These are phyloP conservation scores for Dicyrtoma fusca DNA, from an alignment of 2,888 invertebrate genomes.

Conservation along the genomic window DNA sequence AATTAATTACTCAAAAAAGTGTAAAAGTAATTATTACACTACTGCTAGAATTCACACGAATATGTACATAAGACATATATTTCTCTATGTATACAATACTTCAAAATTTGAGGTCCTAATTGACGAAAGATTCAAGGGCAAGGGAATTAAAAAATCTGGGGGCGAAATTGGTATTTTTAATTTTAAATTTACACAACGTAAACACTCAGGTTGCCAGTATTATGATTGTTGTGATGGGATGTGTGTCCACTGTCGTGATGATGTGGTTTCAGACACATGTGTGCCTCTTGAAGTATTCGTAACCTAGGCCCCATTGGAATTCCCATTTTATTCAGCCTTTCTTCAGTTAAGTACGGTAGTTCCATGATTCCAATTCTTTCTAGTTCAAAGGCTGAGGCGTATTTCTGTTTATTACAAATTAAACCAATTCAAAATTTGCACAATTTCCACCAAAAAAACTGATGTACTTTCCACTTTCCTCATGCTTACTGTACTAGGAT, in stretches of 20 bases:
- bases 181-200: constrained; percentile 62
- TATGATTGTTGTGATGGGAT: constrained; percentile 42
- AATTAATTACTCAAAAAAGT: too few relatives aligned
- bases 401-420: constrained; percentile 70
- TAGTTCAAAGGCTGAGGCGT: constrained; percentile 77
- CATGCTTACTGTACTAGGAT: background rate
- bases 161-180: too few relatives aligned
- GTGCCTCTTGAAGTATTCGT: constrained; percentile 83
- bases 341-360: constrained; percentile 86
- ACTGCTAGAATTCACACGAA: too few relatives aligned
- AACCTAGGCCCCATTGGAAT: constrained; percentile 84
- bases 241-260: constrained; percentile 48
- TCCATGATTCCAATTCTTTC: constrained; percentile 89
- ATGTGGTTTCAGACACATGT: constrained; percentile 51
- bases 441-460: background rate
- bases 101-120: too few relatives aligned
- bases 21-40: too few relatives aligned
- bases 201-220: constrained; percentile 60
- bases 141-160: too few relatives aligned
- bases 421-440: background rate
- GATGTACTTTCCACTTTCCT: background rate
- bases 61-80: too few relatives aligned
- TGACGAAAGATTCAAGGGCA: too few relatives aligned
- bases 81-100: too few relatives aligned
- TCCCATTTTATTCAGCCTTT: constrained; percentile 81